Base-by-base conservation (phyloP, 1,140 invertebrate genomes). In the Aphaenogaster ashmeadi region DNA sequence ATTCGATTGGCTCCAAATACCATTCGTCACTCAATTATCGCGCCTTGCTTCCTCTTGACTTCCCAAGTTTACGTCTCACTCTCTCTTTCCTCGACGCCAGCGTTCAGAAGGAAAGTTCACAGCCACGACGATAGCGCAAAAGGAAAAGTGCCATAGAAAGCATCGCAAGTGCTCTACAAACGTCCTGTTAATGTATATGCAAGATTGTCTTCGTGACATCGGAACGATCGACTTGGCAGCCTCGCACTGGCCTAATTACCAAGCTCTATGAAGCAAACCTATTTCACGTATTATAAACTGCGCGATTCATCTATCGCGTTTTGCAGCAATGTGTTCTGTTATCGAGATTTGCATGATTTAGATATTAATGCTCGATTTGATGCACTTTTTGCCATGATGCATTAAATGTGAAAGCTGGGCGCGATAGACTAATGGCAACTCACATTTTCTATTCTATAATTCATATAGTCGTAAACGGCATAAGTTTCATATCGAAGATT, bases 81-180 rank as follows among this genome's bases (percentile, higher is more conserved):
- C 50, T 62, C 47, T 84, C 69, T 47, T 52, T 44, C 47, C 15
- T 15, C 18, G 33, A 41, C 52, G n/a, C 56, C 66, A 33, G 38
- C 54, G 15, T 15, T 54, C 8, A 54, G 58, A 52, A 90, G 38
- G 83, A 90, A 90, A 89, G 87, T 86, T 36, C 15, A 64, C 64
- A 13, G 36, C 13, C 36, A 36, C 38, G 15, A 36, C 27, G 52
- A 13, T 47, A 66, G 54, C 41, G 33, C 36, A 54, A 86, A 64
- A 79, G 44, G 52, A 80, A 89, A 77, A 89, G 41, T 75, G 33
- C 41, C 62, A 86, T 89, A 87, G 87, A 90, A 87, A 89, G 62
- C 67, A 69, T 18, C 54, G 15, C 18, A 18, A 72, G 71, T 38
- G 21, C 72, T 72, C 6, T 44, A 54, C 52, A 62, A 75, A 62